Evolutionary conservation across 2,113 vertebrate species (phyloP), one percentile per base, ranked within the genome.

Genomic region (Perccottus glenii): DNA sequence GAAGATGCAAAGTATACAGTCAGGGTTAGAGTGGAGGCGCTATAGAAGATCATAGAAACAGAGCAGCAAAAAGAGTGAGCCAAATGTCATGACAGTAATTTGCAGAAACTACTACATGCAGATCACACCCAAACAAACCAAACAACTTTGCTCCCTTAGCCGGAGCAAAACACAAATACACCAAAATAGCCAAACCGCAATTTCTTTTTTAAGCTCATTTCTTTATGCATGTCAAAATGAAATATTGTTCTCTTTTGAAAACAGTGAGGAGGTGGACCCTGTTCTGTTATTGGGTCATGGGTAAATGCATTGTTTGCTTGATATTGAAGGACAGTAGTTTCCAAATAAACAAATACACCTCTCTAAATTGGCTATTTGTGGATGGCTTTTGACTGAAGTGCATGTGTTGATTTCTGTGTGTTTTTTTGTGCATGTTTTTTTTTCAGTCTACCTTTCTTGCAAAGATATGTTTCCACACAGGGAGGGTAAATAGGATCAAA

Each of bases 381-480:
- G 4, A 40, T 40, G 8, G 8, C 5, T 8, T n/a, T 40, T 40
- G 6, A 55, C n/a, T 9, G 12, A n/a, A 36, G 38, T 15, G 56
- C 56, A 42, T 38, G 55, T 12, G 12, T 42, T 15, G 42, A 11
- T 57, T 40, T 57, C 10, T 57, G 55, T 33, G 19, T 27, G 19
- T 27, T 1, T 27, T 1, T 27, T 27, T n/a, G n/a, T n/a, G n/a
- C n/a, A n/a, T n/a, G n/a, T n/a, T 27, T 27, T 27, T 27, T 27
- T 27, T 27, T 27, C 19, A 27, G 19, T 27, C 19, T 27, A 27
- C 33, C 35, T 9, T 32, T 50, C 15, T 47, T 50, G 40, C 56
- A 59, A 63, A 65, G 84, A 80, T 71, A 62, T 85, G 80, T 87
- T 80, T 85, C 74, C 68, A 71, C 82, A 59, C 12, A 3, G 57